Percentiles rank a stretch among this genome's conserved stretches.
phyloP scores from a whole-genome alignment of 2,113 vertebrate genomes.

The Felis catus region DNA sequence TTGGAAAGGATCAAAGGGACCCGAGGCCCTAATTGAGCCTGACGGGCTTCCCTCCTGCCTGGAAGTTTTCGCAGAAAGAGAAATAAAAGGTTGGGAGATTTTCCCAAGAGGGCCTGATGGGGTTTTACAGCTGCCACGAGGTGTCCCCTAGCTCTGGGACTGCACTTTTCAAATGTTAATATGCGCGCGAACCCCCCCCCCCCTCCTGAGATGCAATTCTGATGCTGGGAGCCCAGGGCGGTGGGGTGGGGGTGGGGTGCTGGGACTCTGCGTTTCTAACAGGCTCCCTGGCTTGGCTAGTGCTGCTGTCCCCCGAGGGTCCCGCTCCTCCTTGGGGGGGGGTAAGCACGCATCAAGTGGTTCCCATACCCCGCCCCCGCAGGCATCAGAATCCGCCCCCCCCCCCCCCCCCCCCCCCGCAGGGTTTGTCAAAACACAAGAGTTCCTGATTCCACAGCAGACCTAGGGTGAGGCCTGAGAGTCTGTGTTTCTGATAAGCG shows the following conservation, averaged over 20 bases:
- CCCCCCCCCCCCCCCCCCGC: too few species aligned
- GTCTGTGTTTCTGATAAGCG: rapidly evolving
- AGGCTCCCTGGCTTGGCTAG: rapidly evolving
- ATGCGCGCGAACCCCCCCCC: rapidly evolving
- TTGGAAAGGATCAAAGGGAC: slow-evolving; percentile 64
- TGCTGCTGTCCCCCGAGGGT: background rate
- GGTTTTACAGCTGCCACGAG: background rate
- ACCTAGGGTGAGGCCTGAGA: background rate
- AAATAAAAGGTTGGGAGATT: slow-evolving; percentile 51
- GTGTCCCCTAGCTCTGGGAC: background rate
- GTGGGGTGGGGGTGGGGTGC: background rate
- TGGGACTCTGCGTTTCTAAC: background rate
- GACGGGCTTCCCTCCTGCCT: background rate
- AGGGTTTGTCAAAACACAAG: background rate
- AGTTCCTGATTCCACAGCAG: background rate
- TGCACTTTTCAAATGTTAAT: background rate
- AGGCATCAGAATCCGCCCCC: background rate
- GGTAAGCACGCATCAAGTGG: background rate
- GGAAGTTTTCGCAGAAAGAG: slow-evolving; percentile 20
- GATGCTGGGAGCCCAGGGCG: background rate
- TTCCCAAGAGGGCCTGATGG: background rate
- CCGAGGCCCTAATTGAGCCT: background rate
- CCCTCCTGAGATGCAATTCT: background rate
- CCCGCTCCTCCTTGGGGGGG: background rate
- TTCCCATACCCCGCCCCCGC: background rate